These are phyloP conservation scores for Agrotis segetum DNA, from an alignment of 2,888 invertebrate genomes.

Conservation along the genomic window DNA sequence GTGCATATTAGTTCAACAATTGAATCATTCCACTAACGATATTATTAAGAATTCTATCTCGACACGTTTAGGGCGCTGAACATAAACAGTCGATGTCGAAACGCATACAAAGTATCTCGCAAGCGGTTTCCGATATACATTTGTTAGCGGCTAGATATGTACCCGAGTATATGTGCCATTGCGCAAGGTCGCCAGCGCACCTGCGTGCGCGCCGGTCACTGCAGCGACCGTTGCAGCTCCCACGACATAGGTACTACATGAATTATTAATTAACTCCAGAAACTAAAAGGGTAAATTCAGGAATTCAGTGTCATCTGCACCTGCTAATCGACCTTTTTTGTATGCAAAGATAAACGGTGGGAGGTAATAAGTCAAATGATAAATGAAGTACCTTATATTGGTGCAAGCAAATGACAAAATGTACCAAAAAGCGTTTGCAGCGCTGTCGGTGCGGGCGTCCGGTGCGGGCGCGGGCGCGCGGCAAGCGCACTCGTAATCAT, in stretches of 20 bases:
- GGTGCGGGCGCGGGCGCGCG: conserved; percentile 74
- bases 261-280: conserved; percentile 76
- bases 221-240: conserved; percentile 85
- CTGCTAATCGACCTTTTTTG: conserved; percentile 69
- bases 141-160: conserved; percentile 81
- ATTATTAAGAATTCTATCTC: conserved; percentile 69
- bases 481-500: conserved; percentile 88
- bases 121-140: conserved; percentile 85
- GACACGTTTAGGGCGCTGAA: conserved; percentile 74
- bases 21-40: conserved; percentile 67
- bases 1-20: conserved; percentile 68
- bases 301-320: conserved; percentile 73
- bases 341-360: conserved; percentile 49
- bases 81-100: conserved; percentile 78
- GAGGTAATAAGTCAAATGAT: conserved; percentile 21
- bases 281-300: conserved; percentile 75
- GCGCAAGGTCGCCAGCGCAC: conserved; percentile 87
- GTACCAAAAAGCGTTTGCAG: conserved; percentile 79
- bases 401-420: conserved; percentile 67
- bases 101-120: conserved; percentile 82
- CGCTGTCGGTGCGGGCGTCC: conserved; percentile 76
- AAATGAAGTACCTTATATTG: conserved; percentile 44
- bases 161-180: conserved; percentile 81
- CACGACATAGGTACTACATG: conserved; percentile 75
- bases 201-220: conserved; percentile 79